These are phyloP conservation scores for Galago senegalensis DNA, from an alignment of 2,797 vertebrate species.

Conservation along the genomic window DNA sequence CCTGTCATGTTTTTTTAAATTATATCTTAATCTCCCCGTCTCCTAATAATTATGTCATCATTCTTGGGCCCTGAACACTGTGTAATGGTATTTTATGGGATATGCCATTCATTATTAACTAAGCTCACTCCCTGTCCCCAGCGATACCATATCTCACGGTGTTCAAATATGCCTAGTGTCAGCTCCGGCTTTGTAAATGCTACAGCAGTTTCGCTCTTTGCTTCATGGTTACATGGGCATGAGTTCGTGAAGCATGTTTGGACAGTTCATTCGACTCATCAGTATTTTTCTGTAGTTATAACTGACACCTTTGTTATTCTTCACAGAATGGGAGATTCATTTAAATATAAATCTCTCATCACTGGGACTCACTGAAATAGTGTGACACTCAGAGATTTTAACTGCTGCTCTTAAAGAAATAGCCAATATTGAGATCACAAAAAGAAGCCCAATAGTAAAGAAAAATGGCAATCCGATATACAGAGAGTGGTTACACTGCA, in stretches of 20 bases:
- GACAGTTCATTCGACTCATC: slow-evolving; percentile 85
- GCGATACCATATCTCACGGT: slow-evolving; percentile 89
- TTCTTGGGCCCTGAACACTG: slow-evolving; percentile 90
- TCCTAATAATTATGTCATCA: slow-evolving; percentile 93
- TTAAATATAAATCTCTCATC: slow-evolving; percentile 83
- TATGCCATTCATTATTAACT: slow-evolving; percentile 93
- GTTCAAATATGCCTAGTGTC: slow-evolving; percentile 91
- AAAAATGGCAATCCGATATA: neutral
- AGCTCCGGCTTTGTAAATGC: slow-evolving; percentile 89
- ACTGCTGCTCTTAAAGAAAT: slow-evolving; percentile 78
- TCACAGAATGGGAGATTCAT: slow-evolving; percentile 79
- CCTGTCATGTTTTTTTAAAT: slow-evolving; percentile 92
- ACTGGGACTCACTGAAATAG: slow-evolving; percentile 73
- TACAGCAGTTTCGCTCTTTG: slow-evolving; percentile 82
- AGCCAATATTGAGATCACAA: slow-evolving; percentile 58
- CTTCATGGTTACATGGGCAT: slow-evolving; percentile 84
- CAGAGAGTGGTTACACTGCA: neutral
- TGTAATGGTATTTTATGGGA: slow-evolving; percentile 92
- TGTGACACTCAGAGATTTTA: slow-evolving; percentile 77
- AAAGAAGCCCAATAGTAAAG: neutral
- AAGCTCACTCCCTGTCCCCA: slow-evolving; percentile 89
- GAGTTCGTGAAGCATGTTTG: slow-evolving; percentile 72
- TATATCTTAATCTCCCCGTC: slow-evolving; percentile 93
- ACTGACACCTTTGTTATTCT: slow-evolving; percentile 74
- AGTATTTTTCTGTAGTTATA: slow-evolving; percentile 85